Base-by-base conservation (phyloP, 2,113 vertebrate genomes). In the Microtus pennsylvanicus region DNA sequence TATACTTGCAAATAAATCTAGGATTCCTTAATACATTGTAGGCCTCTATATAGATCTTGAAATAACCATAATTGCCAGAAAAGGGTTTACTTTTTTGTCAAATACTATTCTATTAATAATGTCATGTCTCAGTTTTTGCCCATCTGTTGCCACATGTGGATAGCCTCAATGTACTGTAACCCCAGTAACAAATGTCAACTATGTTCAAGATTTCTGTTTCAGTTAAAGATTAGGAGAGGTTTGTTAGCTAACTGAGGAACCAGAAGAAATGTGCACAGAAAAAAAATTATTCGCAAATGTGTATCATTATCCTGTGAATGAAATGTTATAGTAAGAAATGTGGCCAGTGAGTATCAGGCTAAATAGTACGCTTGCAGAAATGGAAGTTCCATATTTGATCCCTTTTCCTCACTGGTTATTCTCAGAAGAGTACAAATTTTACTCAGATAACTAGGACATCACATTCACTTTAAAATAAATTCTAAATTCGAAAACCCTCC, bases 401-500 rank as follows among this genome's bases (percentile, higher is more conserved):
- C 24, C 7, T 24, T n/a, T 65, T 74, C 45, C 8, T 89, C 4
- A 67, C 50, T 30, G 47, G n/a, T 55, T 94, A 85, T 33, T 85
- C 24, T 87, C 22, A 63, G 9, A 42, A 9, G 3, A 91, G 6
- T 35, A 17, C 30, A 42, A 17, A 61, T n/a, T n/a, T 89, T 33
- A 67, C 28, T 94, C 61, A 38, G 50, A 78, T 82, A 95, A 90
- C 5, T 76, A 72, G 22, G 4, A 61, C 19, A 78, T 82, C 81
- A 33, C 19, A 77, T 91, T 24, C 50, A 55, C 5, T 91, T 38
- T 65, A 95, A 88, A 38, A 76, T 58, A 4, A 74, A 74, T 92
- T 92, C 83, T 42, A 9, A 93, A 93, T 93, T 95, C 83, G 94
- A 6, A n/a, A 38, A 80, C 76, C 2, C 42, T 69, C 3, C 24